Percentiles rank a stretch among this genome's conserved stretches.
Conservation (phyloP, 1,140 invertebrate species). For the Capitella teleta region DNA sequence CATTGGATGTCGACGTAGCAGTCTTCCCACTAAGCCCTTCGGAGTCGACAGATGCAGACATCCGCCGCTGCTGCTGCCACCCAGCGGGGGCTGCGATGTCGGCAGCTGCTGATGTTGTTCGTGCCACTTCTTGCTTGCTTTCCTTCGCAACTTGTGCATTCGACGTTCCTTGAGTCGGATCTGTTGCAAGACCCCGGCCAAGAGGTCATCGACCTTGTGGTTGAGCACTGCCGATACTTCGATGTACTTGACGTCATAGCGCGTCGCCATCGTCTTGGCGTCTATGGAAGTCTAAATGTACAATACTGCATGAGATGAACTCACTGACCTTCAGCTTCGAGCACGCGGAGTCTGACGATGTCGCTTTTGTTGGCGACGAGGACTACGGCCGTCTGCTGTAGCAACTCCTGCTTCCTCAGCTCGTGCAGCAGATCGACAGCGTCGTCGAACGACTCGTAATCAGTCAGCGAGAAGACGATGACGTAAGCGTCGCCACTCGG, state of each 20-base stretch:
- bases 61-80: too few relatives aligned
- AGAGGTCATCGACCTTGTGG: slow-evolving; percentile 11
- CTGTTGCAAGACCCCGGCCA: slow-evolving; percentile 13
- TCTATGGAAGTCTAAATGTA: too few relatives aligned
- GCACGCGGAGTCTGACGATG: slow-evolving; percentile 62
- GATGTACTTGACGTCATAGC: slow-evolving; percentile 12
- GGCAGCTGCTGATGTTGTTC: too few relatives aligned
- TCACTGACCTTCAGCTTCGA: too few relatives aligned
- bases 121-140: slow-evolving; percentile 2
- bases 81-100: too few relatives aligned
- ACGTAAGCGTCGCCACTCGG: slow-evolving; percentile 90
- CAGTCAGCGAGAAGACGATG: slow-evolving; percentile 80
- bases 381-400: too few relatives aligned
- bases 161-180: slow-evolving; percentile 8
- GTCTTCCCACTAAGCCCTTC: too few relatives aligned
- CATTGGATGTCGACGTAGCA: too few relatives aligned
- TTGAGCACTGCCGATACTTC: slow-evolving; percentile 14
- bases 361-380: slow-evolving; percentile 90
- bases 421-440: slow-evolving; percentile 23
- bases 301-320: too few relatives aligned
- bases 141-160: not conserved
- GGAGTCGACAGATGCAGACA: too few relatives aligned
- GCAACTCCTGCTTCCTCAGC: slow-evolving; percentile 14
- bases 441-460: slow-evolving; percentile 51
- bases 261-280: slow-evolving; percentile 5